Evolutionary conservation across 2,888 invertebrate species (phyloP).

Genomic region (Sphinx pinastri): DNA sequence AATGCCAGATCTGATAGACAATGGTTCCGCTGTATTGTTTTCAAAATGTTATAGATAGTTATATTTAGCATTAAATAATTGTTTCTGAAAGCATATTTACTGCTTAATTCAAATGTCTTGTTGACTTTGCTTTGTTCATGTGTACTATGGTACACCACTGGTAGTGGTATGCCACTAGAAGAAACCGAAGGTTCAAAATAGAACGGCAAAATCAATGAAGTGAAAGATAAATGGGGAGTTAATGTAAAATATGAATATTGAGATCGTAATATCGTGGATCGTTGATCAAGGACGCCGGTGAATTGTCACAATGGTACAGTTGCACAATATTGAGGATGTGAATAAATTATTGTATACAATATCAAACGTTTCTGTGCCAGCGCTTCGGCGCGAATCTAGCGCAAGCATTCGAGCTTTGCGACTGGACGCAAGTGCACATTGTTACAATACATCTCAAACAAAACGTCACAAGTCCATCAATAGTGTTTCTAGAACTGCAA

Average conservation of each 20-base stretch:
- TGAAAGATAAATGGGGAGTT: slow-evolving; percentile 12
- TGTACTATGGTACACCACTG: background rate
- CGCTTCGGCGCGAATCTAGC: slow-evolving; percentile 69
- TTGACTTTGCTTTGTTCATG: background rate
- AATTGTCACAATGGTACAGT: slow-evolving; percentile 20
- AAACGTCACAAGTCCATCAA: slow-evolving; percentile 37
- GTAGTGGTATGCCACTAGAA: background rate
- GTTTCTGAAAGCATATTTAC: slow-evolving; percentile 9
- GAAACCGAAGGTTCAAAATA: background rate
- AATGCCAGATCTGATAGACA: slow-evolving; percentile 21
- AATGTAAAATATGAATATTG: slow-evolving; percentile 21
- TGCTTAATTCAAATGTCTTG: slow-evolving; percentile 8
- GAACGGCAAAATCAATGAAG: background rate
- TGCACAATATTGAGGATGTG: slow-evolving; percentile 26
- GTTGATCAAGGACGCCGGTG: slow-evolving; percentile 18
- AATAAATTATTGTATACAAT: slow-evolving; percentile 33
- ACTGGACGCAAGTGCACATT: slow-evolving; percentile 77
- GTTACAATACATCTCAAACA: slow-evolving; percentile 50
- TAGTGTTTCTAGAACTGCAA: slow-evolving; percentile 31
- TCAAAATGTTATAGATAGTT: slow-evolving; percentile 13
- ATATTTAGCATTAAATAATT: slow-evolving; percentile 11
- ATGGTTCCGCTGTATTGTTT: slow-evolving; percentile 20
- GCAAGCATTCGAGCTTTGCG: slow-evolving; percentile 68
- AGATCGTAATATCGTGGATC: slow-evolving; percentile 1
- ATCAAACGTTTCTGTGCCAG: slow-evolving; percentile 59